Percentiles rank a stretch among this genome's conserved stretches.
phyloP scores from a whole-genome alignment of 2,888 invertebrate species.

The Mythimna lalbum region DNA sequence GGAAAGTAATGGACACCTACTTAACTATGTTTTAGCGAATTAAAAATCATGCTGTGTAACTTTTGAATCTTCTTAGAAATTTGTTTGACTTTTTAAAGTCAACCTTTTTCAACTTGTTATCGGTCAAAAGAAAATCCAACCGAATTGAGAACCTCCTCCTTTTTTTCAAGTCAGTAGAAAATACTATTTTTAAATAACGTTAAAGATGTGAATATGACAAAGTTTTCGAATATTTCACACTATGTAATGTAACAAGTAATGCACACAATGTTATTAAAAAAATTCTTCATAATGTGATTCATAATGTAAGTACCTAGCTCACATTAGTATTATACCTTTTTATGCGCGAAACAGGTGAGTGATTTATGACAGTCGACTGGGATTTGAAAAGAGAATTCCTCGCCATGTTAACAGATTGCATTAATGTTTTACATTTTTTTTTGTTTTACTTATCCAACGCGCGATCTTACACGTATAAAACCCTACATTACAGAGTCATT shows the following conservation, averaged over 20 bases:
- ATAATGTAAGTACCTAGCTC: slow-evolving; percentile 55
- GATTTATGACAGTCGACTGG: slow-evolving; percentile 85
- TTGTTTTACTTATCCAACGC: slow-evolving; percentile 66
- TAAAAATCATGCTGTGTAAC: neutral
- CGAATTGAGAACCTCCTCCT: no score
- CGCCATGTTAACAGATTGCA: slow-evolving; percentile 82
- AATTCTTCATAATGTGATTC: slow-evolving; percentile 53
- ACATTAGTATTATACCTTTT: slow-evolving; percentile 70
- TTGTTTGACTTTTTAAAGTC: neutral
- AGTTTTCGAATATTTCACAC: slow-evolving; percentile 16
- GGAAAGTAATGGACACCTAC: neutral
- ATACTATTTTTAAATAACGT: neutral
- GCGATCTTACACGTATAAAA: slow-evolving; percentile 53
- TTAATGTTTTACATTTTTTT: slow-evolving; percentile 77
- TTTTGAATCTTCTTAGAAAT: neutral
- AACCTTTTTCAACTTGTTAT: neutral
- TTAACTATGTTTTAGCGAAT: neutral
- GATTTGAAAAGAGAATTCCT: slow-evolving; percentile 81
- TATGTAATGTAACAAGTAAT: slow-evolving; percentile 12
- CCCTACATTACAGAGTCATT: slow-evolving; percentile 48
- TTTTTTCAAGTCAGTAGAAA: neutral
- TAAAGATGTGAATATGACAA: neutral
- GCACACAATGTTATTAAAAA: slow-evolving; percentile 46
- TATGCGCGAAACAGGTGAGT: slow-evolving; percentile 84
- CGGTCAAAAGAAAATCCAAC: neutral